Conservation (phyloP, 1,140 invertebrate species). For the Caenorhabditis latens region DNA sequence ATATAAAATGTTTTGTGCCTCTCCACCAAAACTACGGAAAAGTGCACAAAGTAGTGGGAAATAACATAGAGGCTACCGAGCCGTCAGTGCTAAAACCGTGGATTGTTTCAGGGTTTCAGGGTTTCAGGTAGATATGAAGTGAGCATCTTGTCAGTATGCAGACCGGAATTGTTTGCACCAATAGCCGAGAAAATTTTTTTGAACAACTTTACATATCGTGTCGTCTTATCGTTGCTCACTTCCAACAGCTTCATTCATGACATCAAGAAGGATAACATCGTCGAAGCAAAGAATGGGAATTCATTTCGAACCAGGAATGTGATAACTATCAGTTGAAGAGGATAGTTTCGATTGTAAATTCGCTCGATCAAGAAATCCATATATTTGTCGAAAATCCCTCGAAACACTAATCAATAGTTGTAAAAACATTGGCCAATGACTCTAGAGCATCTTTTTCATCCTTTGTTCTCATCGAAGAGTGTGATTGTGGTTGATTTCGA, state of each 20-base stretch:
- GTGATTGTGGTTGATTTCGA: conserved; percentile 34
- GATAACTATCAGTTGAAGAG: conserved; percentile 48
- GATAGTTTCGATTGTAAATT: conserved; percentile 55
- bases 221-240: conserved; percentile 60
- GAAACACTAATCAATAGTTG: conserved; percentile 57
- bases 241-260: conserved; percentile 46
- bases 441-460: conserved; percentile 67
- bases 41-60: conserved; percentile 85
- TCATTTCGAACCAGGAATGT: conserved; percentile 45
- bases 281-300: conserved; percentile 41
- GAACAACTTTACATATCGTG: conserved; percentile 65
- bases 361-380: conserved; percentile 63
- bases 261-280: conserved; percentile 53
- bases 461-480: conserved; percentile 33
- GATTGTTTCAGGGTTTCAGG: conserved; percentile 81
- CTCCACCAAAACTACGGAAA: conserved; percentile 93
- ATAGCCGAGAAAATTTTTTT: conserved; percentile 67
- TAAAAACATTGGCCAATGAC: conserved; percentile 59
- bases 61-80: conserved; percentile 94
- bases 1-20: conserved; percentile 90
- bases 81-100: conserved; percentile 95
- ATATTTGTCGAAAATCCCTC: conserved; percentile 62
- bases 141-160: conserved; percentile 62
- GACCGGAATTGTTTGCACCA: conserved; percentile 1
- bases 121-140: conserved; percentile 63